A percentile compares a stretch with the other conserved stretches of the same genome.
phyloP scores from a whole-genome alignment of 2,888 invertebrate genomes.

The Rotaria socialis region DNA sequence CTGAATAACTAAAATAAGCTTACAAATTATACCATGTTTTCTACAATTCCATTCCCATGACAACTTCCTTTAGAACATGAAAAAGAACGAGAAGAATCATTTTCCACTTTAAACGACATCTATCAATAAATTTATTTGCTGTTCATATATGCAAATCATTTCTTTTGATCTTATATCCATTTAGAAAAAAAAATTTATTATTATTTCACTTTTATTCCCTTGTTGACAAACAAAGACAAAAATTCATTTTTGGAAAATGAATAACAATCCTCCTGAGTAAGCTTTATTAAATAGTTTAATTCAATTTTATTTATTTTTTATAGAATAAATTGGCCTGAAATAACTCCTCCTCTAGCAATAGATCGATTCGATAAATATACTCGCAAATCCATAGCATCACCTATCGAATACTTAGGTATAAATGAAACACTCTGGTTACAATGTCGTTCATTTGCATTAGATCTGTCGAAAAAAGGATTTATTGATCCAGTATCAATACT shows the following conservation, averaged over 20 bases:
- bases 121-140: background rate
- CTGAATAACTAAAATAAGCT: background rate
- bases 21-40: background rate
- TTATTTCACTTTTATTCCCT: background rate
- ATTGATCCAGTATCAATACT: slow-evolving; percentile 21
- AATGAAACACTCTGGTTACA: background rate
- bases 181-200: background rate
- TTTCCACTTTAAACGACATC: background rate
- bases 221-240: slow-evolving; percentile 24
- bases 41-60: background rate
- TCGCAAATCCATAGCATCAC: background rate
- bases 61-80: background rate
- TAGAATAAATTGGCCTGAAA: background rate
- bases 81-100: too few species aligned
- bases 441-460: background rate
- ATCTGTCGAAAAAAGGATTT: background rate
- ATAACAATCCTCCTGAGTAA: background rate
- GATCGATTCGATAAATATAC: background rate
- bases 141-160: background rate
- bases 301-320: background rate
- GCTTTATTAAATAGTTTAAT: background rate
- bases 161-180: background rate
- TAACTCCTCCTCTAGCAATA: background rate
- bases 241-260: background rate
- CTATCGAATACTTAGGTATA: background rate